Evolutionary conservation across 2,113 vertebrate species (phyloP), one percentile per base, ranked within the genome.

Genomic region (Rousettus leschenaultii): DNA sequence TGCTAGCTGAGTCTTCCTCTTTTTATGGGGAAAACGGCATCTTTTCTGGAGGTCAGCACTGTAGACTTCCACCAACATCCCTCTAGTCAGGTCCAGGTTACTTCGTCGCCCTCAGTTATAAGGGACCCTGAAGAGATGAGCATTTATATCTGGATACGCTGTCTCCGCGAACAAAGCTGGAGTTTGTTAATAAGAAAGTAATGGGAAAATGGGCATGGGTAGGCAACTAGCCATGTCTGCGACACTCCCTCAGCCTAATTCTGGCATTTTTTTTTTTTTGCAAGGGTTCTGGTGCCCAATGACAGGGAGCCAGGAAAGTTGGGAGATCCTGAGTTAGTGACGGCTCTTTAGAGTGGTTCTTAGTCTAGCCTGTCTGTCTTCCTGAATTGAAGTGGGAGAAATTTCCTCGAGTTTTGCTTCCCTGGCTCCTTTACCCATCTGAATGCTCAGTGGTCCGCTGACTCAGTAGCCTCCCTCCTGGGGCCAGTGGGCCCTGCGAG

Each of bases 311-410:
- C 55, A 83, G 85, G 55, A 74, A 83, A 83, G 14, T 24, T 22
- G 78, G 61, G 40, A 55, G 33, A 86, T 83, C 70, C 68, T 65
- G 33, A 61, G 73, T 78, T 89, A 78, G 66, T 26, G 84, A 55
- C 55, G 40, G 16, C 57, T 93, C 84, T 92, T 73, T 83, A 59
- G 95, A 89, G 94, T 59, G 51, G 86, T 73, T 97, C 93, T 91
- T 48, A 35, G 73, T 95, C 82, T 86, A 38, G 68, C 38, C 74
- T 78, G 61, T 61, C 77, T 73, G 55, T 83, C 68, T 97, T 92
- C 38, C 65, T 24, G 73, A 65, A 75, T n/a, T 59, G 43, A 73
- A 86, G 28, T 57, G 61, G 38, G 30, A 86, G 74, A 83, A 13
- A 4, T 74, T 89, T 94, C 74, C 89, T 86, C 35, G 74, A 86